Conservation (phyloP, 1,140 invertebrate genomes). For the Drosophila leontia region DNA sequence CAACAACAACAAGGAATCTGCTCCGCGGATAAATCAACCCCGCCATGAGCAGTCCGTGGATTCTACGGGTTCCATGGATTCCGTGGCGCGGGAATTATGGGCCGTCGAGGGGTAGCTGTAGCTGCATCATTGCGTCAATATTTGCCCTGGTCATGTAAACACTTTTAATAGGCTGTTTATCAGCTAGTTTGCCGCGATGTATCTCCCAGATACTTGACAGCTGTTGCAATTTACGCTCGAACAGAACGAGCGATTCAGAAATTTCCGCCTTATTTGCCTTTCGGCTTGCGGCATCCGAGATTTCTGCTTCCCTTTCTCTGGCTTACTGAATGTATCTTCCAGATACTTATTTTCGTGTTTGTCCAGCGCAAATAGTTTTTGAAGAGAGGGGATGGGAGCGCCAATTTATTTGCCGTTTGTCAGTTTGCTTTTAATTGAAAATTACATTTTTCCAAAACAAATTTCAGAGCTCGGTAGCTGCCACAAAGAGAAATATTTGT, state of each 20-base stretch:
- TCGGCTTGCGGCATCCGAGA: conserved; percentile 55
- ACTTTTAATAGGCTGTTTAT: conserved; percentile 80
- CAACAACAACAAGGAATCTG: conserved; percentile 39
- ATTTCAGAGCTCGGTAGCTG: background rate
- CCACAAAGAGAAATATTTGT: conserved; percentile 46
- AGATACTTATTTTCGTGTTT: conserved; percentile 63
- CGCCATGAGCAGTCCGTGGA: conserved; percentile 13
- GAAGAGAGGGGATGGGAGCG: conserved; percentile 16
- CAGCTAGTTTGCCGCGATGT: conserved; percentile 60
- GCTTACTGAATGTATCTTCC: conserved; percentile 55
- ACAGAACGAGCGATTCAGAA: conserved; percentile 49
- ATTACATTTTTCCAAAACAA: conserved; percentile 50
- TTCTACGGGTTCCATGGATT: background rate
- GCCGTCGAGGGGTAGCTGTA: background rate
- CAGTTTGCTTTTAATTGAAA: conserved; percentile 63
- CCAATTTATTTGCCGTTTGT: conserved; percentile 54
- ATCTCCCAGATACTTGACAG: conserved; percentile 73
- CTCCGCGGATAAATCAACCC: conserved; percentile 40
- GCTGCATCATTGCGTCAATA: conserved; percentile 76
- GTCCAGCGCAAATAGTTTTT: conserved; percentile 66
- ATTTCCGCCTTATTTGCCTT: conserved; percentile 54
- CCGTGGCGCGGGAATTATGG: conserved; percentile 13
- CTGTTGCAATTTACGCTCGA: conserved; percentile 82
- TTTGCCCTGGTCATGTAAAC: conserved; percentile 78
- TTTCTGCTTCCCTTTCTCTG: conserved; percentile 15